These are phyloP conservation scores for Montipora capitata DNA, from an alignment of 92 coral and sea anemone species.

Conservation along the genomic window DNA sequence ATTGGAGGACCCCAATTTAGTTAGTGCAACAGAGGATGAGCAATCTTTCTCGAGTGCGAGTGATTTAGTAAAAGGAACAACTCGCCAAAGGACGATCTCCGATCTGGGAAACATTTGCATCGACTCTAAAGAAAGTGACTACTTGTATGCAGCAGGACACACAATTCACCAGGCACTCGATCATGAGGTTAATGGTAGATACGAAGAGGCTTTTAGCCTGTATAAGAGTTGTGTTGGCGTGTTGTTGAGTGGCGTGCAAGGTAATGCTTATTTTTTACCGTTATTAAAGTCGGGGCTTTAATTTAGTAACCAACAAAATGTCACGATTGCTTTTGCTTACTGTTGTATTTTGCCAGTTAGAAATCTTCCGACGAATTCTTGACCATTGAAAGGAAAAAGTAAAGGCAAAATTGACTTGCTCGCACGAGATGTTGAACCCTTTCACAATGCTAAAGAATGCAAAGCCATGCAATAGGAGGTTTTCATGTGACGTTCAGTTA, in stretches of 20 bases:
- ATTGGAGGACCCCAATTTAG: conserved; percentile 17
- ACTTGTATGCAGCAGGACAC: conserved; percentile 92
- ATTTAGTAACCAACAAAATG: too few relatives aligned
- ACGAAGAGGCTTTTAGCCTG: conserved; percentile 93
- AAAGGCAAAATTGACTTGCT: too few relatives aligned
- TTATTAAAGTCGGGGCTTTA: not conserved
- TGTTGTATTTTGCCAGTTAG: too few relatives aligned
- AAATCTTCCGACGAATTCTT: too few relatives aligned
- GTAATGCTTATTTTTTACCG: conserved; percentile 20
- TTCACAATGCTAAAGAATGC: too few relatives aligned
- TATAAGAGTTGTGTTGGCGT: conserved; percentile 96
- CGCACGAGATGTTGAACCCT: too few relatives aligned
- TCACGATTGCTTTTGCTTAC: too few relatives aligned
- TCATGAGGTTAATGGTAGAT: conserved; percentile 93
- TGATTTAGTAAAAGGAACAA: conserved; percentile 3
- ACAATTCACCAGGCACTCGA: conserved; percentile 90
- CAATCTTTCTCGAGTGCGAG: conserved; percentile 20
- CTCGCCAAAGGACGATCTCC: conserved; percentile 43
- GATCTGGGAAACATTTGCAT: conserved; percentile 71
- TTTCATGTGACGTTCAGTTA: too few relatives aligned
- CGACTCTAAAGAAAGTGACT: conserved; percentile 81
- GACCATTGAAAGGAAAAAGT: too few relatives aligned
- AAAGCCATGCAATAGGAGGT: too few relatives aligned
- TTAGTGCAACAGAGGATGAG: not conserved
- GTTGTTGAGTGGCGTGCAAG: conserved; percentile 96